Evolutionary conservation across 2,113 vertebrate genomes (phyloP), one percentile per base, ranked within the genome.

Genomic region (Scortum barcoo): DNA sequence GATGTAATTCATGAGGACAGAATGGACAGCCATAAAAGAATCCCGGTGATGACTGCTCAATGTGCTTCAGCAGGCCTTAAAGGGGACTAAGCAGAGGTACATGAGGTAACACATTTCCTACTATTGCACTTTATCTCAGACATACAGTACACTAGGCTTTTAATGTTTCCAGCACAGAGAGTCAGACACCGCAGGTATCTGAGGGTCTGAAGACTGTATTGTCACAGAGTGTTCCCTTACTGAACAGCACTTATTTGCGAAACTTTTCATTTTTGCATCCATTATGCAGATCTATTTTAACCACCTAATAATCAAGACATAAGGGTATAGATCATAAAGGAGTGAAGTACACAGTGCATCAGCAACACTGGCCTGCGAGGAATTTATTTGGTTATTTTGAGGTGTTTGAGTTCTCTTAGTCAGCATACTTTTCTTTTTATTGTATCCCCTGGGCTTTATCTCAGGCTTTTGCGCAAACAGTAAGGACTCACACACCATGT

Each of bases 21-120:
- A 88, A 89, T 80, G 84, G 90, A 91, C 78, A 76, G 80, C 91
- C 86, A 78, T 91, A 90, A 92, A 92, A 77, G 81, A 80, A 86
- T 86, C 71, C 40, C 36, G 17, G 84, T 81, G 91, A 85, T 80
- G 85, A 83, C 88, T 82, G 71, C 87, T 79, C 81, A 75, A 48
- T 86, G 82, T 20, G 71, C 65, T 80, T 80, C 82, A 81, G 66
- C 58, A 51, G 76, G 80, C 86, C 84, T 81, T 62, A 24, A 46
- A 75, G 78, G 79, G 78, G 81, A 86, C 67, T 67, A 66, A 81
- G 85, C 86, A 72, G 74, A 89, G 72, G 72, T 74, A 83, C 81
- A 83, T 75, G 78, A 84, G 78, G 85, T 81, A 89, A 88, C 83
- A 83, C 76, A 51, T 87, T 75, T 70, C 65, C 28, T 60, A 20